Evolutionary conservation across 2,797 vertebrate genomes (phyloP).

Genomic region (Manis javanica): DNA sequence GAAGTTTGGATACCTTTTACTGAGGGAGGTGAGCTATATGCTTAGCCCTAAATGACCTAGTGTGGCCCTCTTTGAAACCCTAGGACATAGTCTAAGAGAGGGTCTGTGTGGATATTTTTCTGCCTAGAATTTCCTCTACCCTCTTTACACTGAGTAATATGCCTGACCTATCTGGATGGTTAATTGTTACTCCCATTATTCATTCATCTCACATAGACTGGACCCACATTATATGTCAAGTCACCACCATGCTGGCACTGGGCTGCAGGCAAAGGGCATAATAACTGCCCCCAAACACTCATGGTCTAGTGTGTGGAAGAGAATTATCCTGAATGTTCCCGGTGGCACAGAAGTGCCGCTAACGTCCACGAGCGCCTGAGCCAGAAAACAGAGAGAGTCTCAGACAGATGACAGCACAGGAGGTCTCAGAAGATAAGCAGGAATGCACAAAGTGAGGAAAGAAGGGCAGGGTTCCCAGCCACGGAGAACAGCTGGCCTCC

Average conservation of each 20-base stretch:
- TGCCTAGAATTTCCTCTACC: neutral
- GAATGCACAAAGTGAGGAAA: neutral
- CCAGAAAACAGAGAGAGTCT: neutral
- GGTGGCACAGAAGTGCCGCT: neutral
- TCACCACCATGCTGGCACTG: neutral
- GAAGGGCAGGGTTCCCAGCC: neutral
- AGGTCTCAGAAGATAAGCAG: neutral
- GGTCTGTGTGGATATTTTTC: neutral
- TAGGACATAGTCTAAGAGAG: neutral
- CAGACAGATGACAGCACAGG: neutral
- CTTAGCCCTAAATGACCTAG: neutral
- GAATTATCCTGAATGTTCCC: neutral
- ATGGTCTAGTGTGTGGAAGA: neutral
- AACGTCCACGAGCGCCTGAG: neutral
- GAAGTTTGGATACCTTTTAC: neutral
- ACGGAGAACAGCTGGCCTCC: neutral
- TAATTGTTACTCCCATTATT: neutral
- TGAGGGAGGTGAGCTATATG: neutral
- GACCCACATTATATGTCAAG: neutral
- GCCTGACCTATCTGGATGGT: neutral
- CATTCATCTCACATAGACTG: neutral
- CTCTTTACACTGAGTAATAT: neutral
- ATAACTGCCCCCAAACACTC: neutral
- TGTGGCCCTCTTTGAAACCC: neutral
- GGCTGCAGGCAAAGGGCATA: neutral